Evolutionary conservation across 1,140 invertebrate species (phyloP), one percentile per base, ranked within the genome.

Genomic region (Pseudomyrmex concolor): DNA sequence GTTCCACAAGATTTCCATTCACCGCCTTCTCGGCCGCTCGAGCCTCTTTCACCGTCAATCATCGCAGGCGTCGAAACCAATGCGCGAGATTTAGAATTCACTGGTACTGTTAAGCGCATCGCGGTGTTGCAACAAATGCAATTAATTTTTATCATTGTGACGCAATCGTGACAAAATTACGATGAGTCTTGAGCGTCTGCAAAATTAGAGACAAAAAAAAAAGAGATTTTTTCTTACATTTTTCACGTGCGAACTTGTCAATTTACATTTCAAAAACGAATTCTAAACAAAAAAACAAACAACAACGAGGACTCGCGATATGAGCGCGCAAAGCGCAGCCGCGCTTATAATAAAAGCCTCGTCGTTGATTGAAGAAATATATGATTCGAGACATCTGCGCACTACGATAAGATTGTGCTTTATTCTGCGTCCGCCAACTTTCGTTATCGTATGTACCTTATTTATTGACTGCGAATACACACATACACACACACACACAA

Each of bases 1-100:
- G 84, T 15, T 85, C 72, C 86, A 85, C 88, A 84, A 86, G 83
- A 91, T 90, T 91, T 87, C 87, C 90, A 91, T 89, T 90, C 80
- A 86, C 83, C 55, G 12, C 19, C 48, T 71, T 70, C 84, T 76
- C 70, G 34, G 70, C 60, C 64, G 72, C 74, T 50, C 77, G 50
- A 9, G 55, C 25, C 62, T 84, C 73, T 78, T 80, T 83, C 62
- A n/a, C 84, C 60, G 67, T 85, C 88, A 76, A 90, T 89, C 88
- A 85, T 2, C 17, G n/a, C 34, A 62, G 64, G 25, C 68, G 57
- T 4, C 62, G 59, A 74, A 76, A 86, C 5, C 34, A 64, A 43
- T 22, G 43, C 19, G 54, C 59, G 43, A 66, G 13, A 13, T 50
- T 48, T 22, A 50, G 12, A 71, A 17, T 7, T 19, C 15, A 17